Percentiles rank a stretch among this genome's conserved stretches.
Evolutionary conservation across 2,797 vertebrate species (phyloP).

Genomic region (Lutjanus campechanus): DNA sequence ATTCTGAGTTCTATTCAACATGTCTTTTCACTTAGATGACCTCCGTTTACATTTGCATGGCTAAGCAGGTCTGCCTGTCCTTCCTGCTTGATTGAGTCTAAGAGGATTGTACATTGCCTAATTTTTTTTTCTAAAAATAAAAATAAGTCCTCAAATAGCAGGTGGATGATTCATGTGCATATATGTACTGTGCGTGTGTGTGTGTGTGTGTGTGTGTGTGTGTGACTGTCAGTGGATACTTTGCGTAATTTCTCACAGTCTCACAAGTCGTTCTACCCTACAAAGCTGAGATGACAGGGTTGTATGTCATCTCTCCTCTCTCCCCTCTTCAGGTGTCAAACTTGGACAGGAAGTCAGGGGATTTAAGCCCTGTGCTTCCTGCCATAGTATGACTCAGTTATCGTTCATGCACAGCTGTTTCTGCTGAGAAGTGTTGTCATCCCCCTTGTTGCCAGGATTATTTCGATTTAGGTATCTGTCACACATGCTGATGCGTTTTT

Average conservation of each 20-base stretch:
- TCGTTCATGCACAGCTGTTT: slow-evolving; percentile 73
- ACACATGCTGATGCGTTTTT: slow-evolving; percentile 50
- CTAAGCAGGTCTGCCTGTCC: slow-evolving; percentile 22
- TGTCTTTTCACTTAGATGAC: slow-evolving; percentile 31
- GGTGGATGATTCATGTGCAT: slow-evolving; percentile 35
- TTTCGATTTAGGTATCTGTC: slow-evolving; percentile 69
- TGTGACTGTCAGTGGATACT: slow-evolving; percentile 39
- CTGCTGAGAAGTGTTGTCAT: slow-evolving; percentile 63
- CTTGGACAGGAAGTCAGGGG: slow-evolving; percentile 72
- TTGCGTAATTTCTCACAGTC: slow-evolving; percentile 42
- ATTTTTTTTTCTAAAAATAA: slow-evolving; percentile 17
- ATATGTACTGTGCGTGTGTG: slow-evolving; percentile 8
- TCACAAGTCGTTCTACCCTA: slow-evolving; percentile 31
- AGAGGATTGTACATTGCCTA: slow-evolving; percentile 37
- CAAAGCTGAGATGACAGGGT: slow-evolving; percentile 71
- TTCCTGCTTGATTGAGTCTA: slow-evolving; percentile 30
- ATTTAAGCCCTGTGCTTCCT: slow-evolving; percentile 64
- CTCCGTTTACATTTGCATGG: slow-evolving; percentile 20
- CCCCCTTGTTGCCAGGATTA: slow-evolving; percentile 62
- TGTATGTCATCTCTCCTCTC: slow-evolving; percentile 60
- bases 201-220: slow-evolving; percentile 2
- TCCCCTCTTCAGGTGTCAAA: slow-evolving; percentile 73
- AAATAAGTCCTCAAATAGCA: slow-evolving; percentile 38
- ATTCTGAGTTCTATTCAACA: slow-evolving; percentile 8
- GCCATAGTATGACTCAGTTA: slow-evolving; percentile 65